Evolutionary conservation across 2,113 vertebrate genomes (phyloP).

Genomic region (Gracilinanus agilis): DNA sequence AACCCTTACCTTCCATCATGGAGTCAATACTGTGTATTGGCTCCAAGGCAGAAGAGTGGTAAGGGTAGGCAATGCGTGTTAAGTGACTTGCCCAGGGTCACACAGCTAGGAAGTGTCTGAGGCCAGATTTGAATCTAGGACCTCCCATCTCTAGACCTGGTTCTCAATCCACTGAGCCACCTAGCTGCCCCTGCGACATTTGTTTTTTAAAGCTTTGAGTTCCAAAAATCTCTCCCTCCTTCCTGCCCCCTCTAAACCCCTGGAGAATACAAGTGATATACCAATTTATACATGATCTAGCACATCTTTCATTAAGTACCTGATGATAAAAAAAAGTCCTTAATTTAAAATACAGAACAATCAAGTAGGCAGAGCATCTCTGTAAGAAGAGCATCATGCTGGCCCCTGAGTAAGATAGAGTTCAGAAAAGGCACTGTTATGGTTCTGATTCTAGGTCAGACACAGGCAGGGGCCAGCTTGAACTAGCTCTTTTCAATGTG

Average conservation of each 20-base stretch:
- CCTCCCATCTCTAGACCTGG: too few relatives aligned
- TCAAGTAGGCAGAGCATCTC: not conserved
- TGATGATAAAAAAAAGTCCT: not conserved
- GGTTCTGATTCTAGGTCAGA: not conserved
- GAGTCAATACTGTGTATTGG: too few relatives aligned
- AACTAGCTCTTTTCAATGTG: not conserved
- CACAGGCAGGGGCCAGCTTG: not conserved
- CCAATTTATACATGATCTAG: not conserved
- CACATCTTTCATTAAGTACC: not conserved
- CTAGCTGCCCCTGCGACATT: too few relatives aligned
- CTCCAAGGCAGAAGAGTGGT: too few relatives aligned
- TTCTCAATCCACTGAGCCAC: too few relatives aligned
- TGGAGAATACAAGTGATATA: not conserved
- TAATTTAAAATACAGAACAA: not conserved
- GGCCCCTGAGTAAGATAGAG: not conserved
- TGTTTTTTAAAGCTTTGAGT: not conserved
- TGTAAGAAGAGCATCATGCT: not conserved
- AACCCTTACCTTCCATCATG: too few relatives aligned
- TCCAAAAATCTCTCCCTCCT: not conserved
- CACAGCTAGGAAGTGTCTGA: too few relatives aligned
- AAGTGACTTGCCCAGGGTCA: too few relatives aligned
- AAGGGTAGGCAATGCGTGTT: too few relatives aligned
- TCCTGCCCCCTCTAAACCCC: not conserved
- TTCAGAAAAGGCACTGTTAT: not conserved
- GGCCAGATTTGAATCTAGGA: too few relatives aligned